Evolutionary conservation across 2,888 invertebrate genomes (phyloP).

Genomic region (Thereva unica): DNA sequence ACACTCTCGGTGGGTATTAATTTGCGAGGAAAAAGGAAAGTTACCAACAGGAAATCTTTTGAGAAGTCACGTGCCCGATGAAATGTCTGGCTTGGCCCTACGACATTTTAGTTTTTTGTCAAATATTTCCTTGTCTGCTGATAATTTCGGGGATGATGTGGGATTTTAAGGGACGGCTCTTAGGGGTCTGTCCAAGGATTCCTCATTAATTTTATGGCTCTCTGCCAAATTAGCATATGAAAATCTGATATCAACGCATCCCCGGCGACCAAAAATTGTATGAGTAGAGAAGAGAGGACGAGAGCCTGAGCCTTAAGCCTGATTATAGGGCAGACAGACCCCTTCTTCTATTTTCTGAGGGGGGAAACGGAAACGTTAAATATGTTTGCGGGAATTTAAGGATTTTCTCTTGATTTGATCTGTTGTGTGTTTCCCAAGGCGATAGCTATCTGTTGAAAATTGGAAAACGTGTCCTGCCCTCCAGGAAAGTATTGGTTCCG

Average conservation of each 20-base stretch:
- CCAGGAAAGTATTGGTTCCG: constrained; percentile 1
- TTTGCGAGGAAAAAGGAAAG: constrained; percentile 38
- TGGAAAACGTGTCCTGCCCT: constrained; percentile 26
- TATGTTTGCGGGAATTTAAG: constrained; percentile 33
- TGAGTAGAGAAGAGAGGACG: no score
- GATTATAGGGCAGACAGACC: constrained; percentile 33
- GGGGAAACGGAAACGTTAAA: constrained; percentile 30
- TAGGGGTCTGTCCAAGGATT: constrained; percentile 23
- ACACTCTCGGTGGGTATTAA: constrained; percentile 35
- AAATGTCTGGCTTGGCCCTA: constrained; percentile 28
- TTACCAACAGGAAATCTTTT: constrained; percentile 37
- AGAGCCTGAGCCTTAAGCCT: constrained; percentile 23
- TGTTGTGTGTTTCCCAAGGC: constrained; percentile 15
- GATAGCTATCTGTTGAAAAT: constrained; percentile 22
- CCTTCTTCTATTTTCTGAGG: neutral
- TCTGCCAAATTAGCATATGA: constrained; percentile 41
- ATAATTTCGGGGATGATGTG: constrained; percentile 41
- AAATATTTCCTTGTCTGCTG: constrained; percentile 40
- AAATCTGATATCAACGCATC: constrained; percentile 41
- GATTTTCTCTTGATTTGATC: constrained; percentile 10
- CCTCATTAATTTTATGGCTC: constrained; percentile 42
- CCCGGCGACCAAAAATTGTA: no score
- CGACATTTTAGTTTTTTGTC: constrained; percentile 32
- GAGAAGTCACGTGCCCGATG: constrained; percentile 40
- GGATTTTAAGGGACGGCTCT: constrained; percentile 38